Evolutionary conservation across 2,888 invertebrate genomes (phyloP).

Genomic region (Euzetes globulus): DNA sequence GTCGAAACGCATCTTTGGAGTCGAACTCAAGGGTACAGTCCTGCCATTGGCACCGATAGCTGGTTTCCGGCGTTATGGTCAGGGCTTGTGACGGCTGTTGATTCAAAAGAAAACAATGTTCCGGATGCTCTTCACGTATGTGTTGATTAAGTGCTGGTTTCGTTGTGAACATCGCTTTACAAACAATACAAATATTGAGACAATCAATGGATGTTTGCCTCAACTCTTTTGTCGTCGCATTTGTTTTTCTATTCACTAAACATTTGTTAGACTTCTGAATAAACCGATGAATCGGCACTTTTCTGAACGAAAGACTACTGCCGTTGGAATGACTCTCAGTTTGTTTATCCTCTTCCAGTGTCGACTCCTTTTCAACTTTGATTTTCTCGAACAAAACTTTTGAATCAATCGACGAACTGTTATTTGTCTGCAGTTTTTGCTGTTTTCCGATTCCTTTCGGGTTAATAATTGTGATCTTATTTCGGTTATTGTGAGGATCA

Average conservation of each 20-base stretch:
- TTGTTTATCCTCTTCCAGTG: neutral
- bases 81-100: neutral
- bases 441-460: neutral
- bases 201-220: neutral
- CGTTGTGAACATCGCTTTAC: neutral
- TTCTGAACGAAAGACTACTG: neutral
- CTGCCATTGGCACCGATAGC: constrained; percentile 31
- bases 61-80: neutral
- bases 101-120: neutral
- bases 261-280: neutral
- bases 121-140: neutral
- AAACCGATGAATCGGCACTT: constrained; percentile 19
- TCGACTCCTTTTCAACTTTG: neutral
- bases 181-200: neutral
- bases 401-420: neutral
- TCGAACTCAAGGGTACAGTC: constrained; percentile 28
- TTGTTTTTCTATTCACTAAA: neutral
- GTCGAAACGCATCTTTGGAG: neutral
- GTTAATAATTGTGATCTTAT: constrained; percentile 16
- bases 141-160: constrained; percentile 23
- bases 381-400: neutral
- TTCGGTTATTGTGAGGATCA: neutral
- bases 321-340: constrained; percentile 11
- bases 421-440: neutral
- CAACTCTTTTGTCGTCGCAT: neutral